Conservation (phyloP, 1,140 invertebrate species). For the Calliopsis andreniformis region DNA sequence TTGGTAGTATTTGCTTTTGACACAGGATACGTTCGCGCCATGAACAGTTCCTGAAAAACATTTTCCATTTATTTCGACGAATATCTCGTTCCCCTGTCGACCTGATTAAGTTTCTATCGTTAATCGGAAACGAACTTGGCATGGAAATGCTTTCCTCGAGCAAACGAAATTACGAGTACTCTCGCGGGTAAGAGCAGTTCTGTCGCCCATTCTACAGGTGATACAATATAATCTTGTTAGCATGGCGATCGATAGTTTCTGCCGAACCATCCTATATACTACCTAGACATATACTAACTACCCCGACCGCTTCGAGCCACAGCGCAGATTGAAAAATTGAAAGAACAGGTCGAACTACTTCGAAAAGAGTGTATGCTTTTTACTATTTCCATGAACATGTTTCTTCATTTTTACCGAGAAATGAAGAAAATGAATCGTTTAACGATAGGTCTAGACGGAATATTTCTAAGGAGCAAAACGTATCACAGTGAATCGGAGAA, state of each 20-base stretch:
- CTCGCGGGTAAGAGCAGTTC: too few relatives aligned
- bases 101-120: slow-evolving; percentile 16
- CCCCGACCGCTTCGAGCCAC: slow-evolving; percentile 5
- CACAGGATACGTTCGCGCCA: background rate
- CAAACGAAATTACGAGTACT: slow-evolving; percentile 27
- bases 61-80: background rate
- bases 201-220: slow-evolving; percentile 15
- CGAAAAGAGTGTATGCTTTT: too few relatives aligned
- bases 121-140: slow-evolving; percentile 7
- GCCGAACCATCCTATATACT: background rate
- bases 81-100: slow-evolving; percentile 8
- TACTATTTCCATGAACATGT: background rate
- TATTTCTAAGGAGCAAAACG: too few relatives aligned
- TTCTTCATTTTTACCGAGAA: too few relatives aligned
- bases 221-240: slow-evolving; percentile 15
- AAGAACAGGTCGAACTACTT: too few relatives aligned
- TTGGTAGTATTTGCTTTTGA: background rate
- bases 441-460: background rate
- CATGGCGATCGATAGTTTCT: background rate
- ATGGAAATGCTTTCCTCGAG: background rate
- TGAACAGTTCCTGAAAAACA: background rate
- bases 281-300: too few relatives aligned
- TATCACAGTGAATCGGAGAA: background rate
- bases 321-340: too few relatives aligned
- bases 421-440: background rate